phyloP scores from a whole-genome alignment of 2,113 vertebrate genomes.

The Tachysurus vachellii region DNA sequence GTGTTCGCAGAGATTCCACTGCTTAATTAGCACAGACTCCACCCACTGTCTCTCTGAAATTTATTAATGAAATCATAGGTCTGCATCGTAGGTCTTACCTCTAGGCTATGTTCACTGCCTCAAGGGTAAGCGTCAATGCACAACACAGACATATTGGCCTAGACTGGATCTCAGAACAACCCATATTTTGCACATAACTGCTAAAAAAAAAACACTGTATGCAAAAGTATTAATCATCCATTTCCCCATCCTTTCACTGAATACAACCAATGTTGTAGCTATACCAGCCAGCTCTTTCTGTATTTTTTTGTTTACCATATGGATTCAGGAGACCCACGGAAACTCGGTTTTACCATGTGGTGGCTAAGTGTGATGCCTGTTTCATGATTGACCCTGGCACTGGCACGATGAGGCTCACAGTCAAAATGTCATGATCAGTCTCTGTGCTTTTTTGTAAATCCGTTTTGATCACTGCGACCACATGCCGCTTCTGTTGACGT shows the following conservation, averaged over 20 bases:
- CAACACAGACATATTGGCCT: not conserved
- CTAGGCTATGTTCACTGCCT: not conserved
- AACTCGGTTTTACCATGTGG: not conserved
- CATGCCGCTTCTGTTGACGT: conserved; percentile 9
- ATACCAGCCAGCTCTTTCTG: not conserved
- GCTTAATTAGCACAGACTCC: not conserved
- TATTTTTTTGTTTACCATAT: too few relatives aligned
- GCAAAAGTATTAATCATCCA: not conserved
- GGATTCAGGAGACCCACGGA: not conserved
- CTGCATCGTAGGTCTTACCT: not conserved
- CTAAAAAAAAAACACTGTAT: not conserved
- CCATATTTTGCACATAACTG: not conserved
- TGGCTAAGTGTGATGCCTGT: not conserved
- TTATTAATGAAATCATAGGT: not conserved
- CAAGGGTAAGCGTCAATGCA: not conserved
- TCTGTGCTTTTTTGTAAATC: not conserved
- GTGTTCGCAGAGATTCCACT: not conserved
- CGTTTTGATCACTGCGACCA: conserved; percentile 4
- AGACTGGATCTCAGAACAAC: not conserved
- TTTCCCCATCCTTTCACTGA: not conserved
- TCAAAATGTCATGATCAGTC: not conserved
- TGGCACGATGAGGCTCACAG: not conserved
- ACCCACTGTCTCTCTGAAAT: not conserved
- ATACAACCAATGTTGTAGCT: not conserved
- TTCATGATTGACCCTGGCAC: not conserved